These are phyloP conservation scores for Ashinkailepas kermadecensis DNA, from an alignment of 2,888 invertebrate species.

Conservation along the genomic window DNA sequence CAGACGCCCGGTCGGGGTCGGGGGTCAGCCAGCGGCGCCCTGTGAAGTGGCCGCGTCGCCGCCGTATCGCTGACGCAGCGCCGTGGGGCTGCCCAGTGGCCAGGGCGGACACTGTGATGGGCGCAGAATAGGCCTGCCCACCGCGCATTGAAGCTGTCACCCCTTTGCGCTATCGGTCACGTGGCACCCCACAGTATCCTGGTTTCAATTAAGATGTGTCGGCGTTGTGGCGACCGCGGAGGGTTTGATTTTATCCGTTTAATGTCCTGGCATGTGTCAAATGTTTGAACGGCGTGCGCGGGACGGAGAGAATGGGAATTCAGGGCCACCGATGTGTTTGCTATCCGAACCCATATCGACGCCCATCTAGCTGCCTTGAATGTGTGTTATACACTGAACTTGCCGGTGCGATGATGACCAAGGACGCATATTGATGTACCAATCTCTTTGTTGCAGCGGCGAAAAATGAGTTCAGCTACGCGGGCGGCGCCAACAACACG, in stretches of 20 bases:
- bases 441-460: constrained; percentile 33
- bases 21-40: background rate
- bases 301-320: background rate
- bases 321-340: background rate
- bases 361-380: no score
- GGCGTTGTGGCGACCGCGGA: background rate
- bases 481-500: constrained; percentile 62
- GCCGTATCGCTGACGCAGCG: background rate
- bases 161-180: background rate
- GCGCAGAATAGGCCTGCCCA: no score
- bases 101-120: background rate
- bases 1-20: constrained; percentile 11
- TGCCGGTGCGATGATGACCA: no score
- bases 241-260: background rate
- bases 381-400: no score
- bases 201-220: background rate
- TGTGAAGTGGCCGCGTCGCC: background rate
- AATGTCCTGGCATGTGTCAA: no score
- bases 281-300: background rate
- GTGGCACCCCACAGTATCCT: background rate
- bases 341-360: background rate
- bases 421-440: no score
- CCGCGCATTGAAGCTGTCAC: constrained; percentile 7
- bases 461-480: constrained; percentile 37
- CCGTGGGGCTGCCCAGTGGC: background rate